Evolutionary conservation across 2,113 vertebrate genomes (phyloP).

Genomic region (Urocolius indicus): DNA sequence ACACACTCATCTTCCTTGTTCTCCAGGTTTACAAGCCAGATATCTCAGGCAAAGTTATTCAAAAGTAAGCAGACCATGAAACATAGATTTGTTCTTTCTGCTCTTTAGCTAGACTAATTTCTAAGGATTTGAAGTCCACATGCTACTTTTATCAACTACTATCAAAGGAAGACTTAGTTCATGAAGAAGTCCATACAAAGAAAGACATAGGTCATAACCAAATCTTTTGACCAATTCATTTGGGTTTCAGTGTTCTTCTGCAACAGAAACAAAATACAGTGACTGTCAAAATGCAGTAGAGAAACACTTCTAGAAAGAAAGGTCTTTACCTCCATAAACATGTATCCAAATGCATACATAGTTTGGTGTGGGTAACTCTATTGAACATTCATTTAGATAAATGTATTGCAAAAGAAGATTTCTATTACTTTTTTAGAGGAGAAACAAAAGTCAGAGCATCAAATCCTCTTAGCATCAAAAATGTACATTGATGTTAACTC

Average conservation of each 20-base stretch:
- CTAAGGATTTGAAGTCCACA: background rate
- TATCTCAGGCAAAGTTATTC: background rate
- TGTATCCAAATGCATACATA: background rate
- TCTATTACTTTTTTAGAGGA: background rate
- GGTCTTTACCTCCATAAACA: background rate
- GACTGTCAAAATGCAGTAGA: background rate
- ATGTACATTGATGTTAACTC: background rate
- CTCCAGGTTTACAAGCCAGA: background rate
- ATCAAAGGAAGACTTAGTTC: constrained; percentile 30
- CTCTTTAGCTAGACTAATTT: background rate
- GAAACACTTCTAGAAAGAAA: background rate
- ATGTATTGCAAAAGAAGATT: background rate
- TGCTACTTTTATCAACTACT: background rate
- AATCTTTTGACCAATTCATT: background rate
- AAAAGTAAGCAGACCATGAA: background rate
- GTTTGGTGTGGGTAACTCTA: background rate
- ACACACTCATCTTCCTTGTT: background rate
- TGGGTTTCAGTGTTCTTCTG: background rate
- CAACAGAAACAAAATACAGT: background rate
- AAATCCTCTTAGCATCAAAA: background rate
- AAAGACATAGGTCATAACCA: background rate
- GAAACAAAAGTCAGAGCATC: background rate
- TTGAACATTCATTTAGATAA: background rate
- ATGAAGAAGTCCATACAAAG: background rate
- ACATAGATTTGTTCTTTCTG: background rate